Evolutionary conservation across 2,797 vertebrate species (phyloP), one percentile per base, ranked within the genome.

Genomic region (Siniperca scherzeri): DNA sequence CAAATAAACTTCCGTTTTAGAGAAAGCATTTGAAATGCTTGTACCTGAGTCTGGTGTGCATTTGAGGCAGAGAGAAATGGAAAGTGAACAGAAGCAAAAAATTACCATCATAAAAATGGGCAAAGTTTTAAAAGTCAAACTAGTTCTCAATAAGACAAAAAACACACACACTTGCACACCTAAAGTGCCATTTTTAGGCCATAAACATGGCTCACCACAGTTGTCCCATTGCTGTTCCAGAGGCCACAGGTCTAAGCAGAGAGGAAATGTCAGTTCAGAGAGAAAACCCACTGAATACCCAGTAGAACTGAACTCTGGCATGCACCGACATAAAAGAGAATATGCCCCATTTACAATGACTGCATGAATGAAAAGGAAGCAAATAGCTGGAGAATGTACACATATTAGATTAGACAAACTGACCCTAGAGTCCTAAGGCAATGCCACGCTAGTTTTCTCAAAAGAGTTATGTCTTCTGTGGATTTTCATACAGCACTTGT

Each of bases 351-450:
- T 90, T 75, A n/a, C 50, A 77, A 21, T 42, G 27, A 70, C 75
- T 62, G 82, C 71, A 40, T 56, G 62, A 64, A 75, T 75, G 72
- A 57, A 87, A 81, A 64, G 14, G 19, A 78, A 82, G 66, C 61
- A 66, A 90, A 78, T 40, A 80, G 71, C 73, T 77, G 53, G 25
- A 82, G 62, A 75, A 79, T 72, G n/a, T 67, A 69, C 67, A 83
- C 72, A 85, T 59, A 88, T 87, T 60, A 67, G 42, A 86, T 81
- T 70, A 62, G 70, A 82, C 46, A 78, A 88, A 82, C 44, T 36
- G 61, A 62, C 67, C 61, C 68, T 11, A 12, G 30, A 53, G 53
- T 79, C 73, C 53, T 57, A 22, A 66, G 11, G 62, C 73, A 80
- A 68, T 71, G 78, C 40, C 74, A 69, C 56, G n/a, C 27, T 46